Conservation (phyloP, 2,888 invertebrate genomes). For the Mayetiola destructor region DNA sequence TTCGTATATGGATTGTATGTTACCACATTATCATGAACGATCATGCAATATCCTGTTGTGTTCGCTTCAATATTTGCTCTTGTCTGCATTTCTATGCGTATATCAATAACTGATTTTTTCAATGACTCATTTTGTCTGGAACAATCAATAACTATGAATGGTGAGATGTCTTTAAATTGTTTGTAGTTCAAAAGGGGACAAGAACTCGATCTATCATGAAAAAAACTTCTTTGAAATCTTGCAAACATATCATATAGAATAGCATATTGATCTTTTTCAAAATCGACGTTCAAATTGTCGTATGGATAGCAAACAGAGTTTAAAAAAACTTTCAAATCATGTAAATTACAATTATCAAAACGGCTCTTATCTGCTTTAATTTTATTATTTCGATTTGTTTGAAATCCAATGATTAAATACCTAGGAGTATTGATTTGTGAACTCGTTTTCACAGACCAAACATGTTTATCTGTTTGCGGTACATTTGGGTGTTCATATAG, state of each 20-base stretch:
- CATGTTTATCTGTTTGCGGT: conserved; percentile 22
- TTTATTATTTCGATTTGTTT: conserved; percentile 28
- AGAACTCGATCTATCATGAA: conserved; percentile 13
- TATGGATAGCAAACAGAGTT: conserved; percentile 29
- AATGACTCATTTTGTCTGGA: conserved; percentile 22
- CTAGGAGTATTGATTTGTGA: conserved; percentile 29
- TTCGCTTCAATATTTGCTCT: conserved; percentile 20
- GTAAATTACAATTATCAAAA: conserved; percentile 23
- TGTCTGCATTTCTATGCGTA: conserved; percentile 23
- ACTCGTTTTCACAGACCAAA: conserved; percentile 27
- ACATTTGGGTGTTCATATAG: conserved; percentile 17
- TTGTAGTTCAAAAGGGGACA: conserved; percentile 14
- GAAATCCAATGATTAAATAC: conserved; percentile 29
- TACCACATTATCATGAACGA: background rate
- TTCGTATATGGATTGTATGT: background rate
- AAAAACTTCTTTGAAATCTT: conserved; percentile 22
- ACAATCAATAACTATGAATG: conserved; percentile 23
- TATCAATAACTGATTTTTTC: conserved; percentile 22
- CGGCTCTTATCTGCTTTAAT: conserved; percentile 19
- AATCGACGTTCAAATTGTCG: conserved; percentile 26
- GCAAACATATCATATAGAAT: conserved; percentile 23
- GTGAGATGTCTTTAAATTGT: conserved; percentile 21
- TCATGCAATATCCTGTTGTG: conserved; percentile 18
- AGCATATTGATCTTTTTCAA: conserved; percentile 22
- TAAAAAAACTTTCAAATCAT: conserved; percentile 27